phyloP scores from a whole-genome alignment of 2,113 vertebrate genomes.

The Rostratula benghalensis region DNA sequence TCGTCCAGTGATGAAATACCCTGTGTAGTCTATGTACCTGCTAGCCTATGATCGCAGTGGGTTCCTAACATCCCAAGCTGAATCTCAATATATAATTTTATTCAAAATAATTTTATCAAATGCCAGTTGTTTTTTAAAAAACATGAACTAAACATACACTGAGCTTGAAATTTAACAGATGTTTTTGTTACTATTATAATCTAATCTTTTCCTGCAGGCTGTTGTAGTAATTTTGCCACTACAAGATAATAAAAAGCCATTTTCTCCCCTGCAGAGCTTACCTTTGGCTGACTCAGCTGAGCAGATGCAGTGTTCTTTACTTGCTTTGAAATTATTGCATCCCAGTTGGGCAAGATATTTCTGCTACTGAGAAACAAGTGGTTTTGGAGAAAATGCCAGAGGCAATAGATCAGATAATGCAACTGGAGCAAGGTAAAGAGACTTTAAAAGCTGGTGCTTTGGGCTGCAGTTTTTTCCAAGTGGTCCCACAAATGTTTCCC shows the following conservation, averaged over 20 bases:
- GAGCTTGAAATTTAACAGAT: conserved; percentile 49
- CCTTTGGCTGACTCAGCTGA: conserved; percentile 67
- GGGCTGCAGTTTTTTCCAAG: conserved; percentile 1
- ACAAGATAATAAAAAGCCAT: conserved; percentile 60
- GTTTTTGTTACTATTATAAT: conserved; percentile 56
- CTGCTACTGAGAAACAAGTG: conserved; percentile 39
- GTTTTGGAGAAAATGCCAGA: conserved; percentile 31
- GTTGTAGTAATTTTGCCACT: conserved; percentile 50
- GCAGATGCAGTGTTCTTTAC: conserved; percentile 55
- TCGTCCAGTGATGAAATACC: background rate
- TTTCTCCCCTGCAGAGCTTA: conserved; percentile 62
- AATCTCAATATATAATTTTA: background rate
- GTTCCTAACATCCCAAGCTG: background rate
- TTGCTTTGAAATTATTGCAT: conserved; percentile 51
- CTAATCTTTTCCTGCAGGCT: conserved; percentile 52
- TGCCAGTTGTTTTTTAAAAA: background rate
- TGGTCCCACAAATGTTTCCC: background rate
- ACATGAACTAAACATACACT: background rate
- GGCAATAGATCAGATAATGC: background rate
- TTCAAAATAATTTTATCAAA: conserved; percentile 28
- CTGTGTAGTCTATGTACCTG: background rate
- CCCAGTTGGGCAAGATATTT: conserved; percentile 44
- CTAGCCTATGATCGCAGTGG: background rate
- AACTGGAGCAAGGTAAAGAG: background rate
- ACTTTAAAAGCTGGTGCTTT: background rate